phyloP scores from a whole-genome alignment of 2,113 vertebrate genomes.

The Taurulus bubalis region DNA sequence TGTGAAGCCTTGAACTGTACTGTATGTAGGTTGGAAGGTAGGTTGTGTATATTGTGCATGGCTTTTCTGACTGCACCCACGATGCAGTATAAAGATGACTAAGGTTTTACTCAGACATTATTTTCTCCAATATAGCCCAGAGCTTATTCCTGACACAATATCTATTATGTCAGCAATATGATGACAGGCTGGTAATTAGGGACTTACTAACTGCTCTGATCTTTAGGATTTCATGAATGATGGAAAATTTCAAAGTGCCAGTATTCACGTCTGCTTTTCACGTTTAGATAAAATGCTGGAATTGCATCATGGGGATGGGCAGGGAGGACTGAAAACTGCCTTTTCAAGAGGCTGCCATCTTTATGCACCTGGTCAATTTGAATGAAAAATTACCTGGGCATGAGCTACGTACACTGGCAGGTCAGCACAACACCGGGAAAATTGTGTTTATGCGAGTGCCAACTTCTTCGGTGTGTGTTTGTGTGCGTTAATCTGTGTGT shows the following conservation, averaged over 20 bases:
- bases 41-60: not conserved
- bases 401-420: slow-evolving; percentile 75
- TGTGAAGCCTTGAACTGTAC: not conserved
- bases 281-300: slow-evolving; percentile 53
- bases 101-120: slow-evolving; percentile 1
- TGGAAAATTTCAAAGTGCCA: slow-evolving; percentile 29
- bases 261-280: slow-evolving; percentile 45
- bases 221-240: slow-evolving; percentile 14
- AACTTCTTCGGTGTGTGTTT: slow-evolving; percentile 60
- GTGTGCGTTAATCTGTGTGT: slow-evolving; percentile 32
- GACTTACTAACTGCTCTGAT: slow-evolving; percentile 4
- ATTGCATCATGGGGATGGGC: slow-evolving; percentile 46
- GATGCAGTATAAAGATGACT: slow-evolving; percentile 22
- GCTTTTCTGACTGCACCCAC: slow-evolving; percentile 20
- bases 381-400: slow-evolving; percentile 80
- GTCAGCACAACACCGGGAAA: slow-evolving; percentile 70
- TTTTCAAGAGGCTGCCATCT: slow-evolving; percentile 75
- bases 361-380: slow-evolving; percentile 80
- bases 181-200: not conserved
- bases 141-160: not conserved
- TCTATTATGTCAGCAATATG: slow-evolving; percentile 22
- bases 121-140: not conserved
- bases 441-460: slow-evolving; percentile 68
- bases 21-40: slow-evolving; percentile 8
- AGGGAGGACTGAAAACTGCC: slow-evolving; percentile 51